Conservation (phyloP, 2,888 invertebrate genomes). For the Tipula unca region DNA sequence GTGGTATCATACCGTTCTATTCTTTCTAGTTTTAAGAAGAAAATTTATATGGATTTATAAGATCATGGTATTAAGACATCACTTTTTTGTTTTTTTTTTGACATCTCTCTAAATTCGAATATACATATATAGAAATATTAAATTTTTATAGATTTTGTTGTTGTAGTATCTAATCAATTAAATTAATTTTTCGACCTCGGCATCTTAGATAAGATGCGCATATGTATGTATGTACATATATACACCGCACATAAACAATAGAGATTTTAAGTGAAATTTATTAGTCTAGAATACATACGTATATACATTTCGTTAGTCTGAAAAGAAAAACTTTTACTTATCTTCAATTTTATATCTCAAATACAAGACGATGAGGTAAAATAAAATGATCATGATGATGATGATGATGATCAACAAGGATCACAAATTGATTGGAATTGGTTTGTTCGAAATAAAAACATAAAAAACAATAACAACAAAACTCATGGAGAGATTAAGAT, state of each 20-base stretch:
- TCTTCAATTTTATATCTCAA: not conserved
- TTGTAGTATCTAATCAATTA: not conserved
- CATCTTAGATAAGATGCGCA: not conserved
- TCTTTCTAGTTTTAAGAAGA: not conserved
- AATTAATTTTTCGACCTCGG: not conserved
- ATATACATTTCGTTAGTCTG: not conserved
- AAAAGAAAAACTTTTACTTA: not conserved
- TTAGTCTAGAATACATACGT: not conserved
- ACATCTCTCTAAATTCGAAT: not conserved
- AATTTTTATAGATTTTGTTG: not conserved
- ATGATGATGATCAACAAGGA: not conserved
- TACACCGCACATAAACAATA: not conserved
- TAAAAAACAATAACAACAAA: not conserved
- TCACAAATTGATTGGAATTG: slow-evolving; percentile 1
- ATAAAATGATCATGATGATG: not conserved
- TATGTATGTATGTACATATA: too few relatives aligned
- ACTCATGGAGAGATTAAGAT: not conserved
- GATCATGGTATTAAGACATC: not conserved
- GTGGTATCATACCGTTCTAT: not conserved
- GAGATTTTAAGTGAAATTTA: not conserved
- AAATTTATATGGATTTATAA: not conserved
- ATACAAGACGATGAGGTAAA: not conserved
- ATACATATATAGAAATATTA: not conserved
- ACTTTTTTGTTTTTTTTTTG: not conserved
- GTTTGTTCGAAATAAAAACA: not conserved